phyloP scores from a whole-genome alignment of 1,140 invertebrate genomes.

The Plodia interpunctella region DNA sequence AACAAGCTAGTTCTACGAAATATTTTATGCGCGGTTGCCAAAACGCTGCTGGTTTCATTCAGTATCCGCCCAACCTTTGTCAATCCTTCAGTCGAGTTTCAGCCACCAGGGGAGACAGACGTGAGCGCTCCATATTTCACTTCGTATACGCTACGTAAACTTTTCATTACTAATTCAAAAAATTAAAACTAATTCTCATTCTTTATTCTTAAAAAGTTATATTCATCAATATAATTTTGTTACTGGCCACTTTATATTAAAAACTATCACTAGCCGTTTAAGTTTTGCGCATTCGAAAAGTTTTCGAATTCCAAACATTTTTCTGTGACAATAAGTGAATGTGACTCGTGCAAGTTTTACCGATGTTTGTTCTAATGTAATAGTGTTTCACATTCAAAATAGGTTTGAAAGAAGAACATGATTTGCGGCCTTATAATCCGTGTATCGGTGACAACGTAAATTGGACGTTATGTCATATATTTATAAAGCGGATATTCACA shows the following conservation, averaged over 20 bases:
- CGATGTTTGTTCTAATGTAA: constrained; percentile 5
- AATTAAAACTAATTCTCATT: background rate
- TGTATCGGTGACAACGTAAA: constrained; percentile 50
- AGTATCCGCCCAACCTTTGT: background rate
- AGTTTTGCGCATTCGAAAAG: too few species aligned
- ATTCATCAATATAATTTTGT: background rate
- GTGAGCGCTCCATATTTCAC: background rate
- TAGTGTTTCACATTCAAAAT: constrained; percentile 7
- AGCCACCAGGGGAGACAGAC: background rate
- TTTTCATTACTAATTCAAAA: background rate
- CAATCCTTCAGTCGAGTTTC: background rate
- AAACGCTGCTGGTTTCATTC: background rate
- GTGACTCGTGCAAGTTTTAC: constrained; percentile 7
- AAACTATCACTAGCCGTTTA: background rate
- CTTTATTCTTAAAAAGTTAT: background rate
- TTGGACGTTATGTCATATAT: constrained; percentile 62
- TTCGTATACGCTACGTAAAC: background rate
- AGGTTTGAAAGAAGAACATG: constrained; percentile 23
- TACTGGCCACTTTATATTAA: background rate
- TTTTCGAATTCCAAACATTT: background rate
- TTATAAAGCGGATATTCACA: constrained; percentile 50
- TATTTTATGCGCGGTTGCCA: too few species aligned
- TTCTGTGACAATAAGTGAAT: background rate
- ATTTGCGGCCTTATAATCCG: constrained; percentile 23
- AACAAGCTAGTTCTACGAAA: too few species aligned